Evolutionary conservation across 2,113 vertebrate genomes (phyloP).

Genomic region (Myodes glareolus): DNA sequence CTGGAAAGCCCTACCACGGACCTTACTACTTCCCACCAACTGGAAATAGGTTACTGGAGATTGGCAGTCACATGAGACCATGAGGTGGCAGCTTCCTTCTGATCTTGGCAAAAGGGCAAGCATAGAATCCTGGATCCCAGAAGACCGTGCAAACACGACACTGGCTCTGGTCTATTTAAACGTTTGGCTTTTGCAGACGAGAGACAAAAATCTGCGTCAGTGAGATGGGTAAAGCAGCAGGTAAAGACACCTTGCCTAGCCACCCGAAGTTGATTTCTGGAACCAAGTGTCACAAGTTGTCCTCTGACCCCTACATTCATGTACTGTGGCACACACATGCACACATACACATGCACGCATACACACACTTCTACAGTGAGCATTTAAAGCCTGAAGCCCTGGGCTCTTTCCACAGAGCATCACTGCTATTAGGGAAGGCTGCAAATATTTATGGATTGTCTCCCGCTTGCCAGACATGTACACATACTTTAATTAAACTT

Average conservation of each 20-base stretch:
- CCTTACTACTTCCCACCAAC: not conserved
- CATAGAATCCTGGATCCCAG: not conserved
- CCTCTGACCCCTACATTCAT: not conserved
- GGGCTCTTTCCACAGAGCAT: not conserved
- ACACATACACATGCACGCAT: not conserved
- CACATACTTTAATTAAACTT: constrained; percentile 21
- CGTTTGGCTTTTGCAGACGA: not conserved
- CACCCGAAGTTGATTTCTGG: not conserved
- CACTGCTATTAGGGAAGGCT: not conserved
- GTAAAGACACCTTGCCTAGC: not conserved
- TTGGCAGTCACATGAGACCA: not conserved
- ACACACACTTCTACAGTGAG: not conserved
- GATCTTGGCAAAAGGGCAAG: not conserved
- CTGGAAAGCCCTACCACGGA: not conserved
- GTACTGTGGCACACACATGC: not conserved
- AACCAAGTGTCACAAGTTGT: not conserved
- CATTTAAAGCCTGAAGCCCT: constrained; percentile 3
- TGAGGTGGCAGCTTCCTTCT: not conserved
- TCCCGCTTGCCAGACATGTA: not conserved
- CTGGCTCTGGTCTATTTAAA: not conserved
- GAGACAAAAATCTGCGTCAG: not conserved
- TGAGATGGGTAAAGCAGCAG: not conserved
- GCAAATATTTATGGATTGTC: constrained; percentile 25
- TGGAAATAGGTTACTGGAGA: not conserved
- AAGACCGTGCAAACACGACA: not conserved